Base-by-base conservation (phyloP, 2,888 invertebrate species). In the Sminthurinus aureus region DNA sequence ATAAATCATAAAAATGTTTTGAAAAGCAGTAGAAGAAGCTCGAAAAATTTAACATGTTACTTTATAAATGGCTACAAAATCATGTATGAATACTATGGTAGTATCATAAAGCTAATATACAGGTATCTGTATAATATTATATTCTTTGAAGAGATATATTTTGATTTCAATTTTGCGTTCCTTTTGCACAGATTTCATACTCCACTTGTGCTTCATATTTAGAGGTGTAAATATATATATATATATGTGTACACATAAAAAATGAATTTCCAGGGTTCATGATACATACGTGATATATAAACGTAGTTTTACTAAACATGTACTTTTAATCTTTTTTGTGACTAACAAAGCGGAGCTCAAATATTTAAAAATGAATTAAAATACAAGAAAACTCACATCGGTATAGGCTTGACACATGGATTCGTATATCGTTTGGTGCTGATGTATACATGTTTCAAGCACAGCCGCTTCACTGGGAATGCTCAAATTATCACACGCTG, bases 361-460 rank as follows among this genome's bases (percentile, higher is more conserved):
- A 67, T 67, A 24, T 51, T 50, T 67, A 38, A 38, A 38, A 38
- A 58, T 58, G 58, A n/a, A 18, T 18, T 18, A 64, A 64, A 64
- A 3, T 18, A 64, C 24, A 67, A 67, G 18, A 20, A 22, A 75
- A 91, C 92, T 89, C 92, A 96, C 96, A 93, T 96, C 96, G 0
- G 96, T 96, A 90, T 97, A 97, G 6, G 95, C 96, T 91, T 98
- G 97, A 90, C 97, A 98, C 95, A 98, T 98, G 86, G 96, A 96
- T 90, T 98, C 98, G 90, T 98, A 98, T 26, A 98, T 93, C 89
- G 96, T 96, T 89, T 98, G 95, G 91, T 98, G 98, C 81, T 97
- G 94, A 89, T 97, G 95, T 88, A 98, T 96, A 84, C 96, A 94
- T 88, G 96, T 95, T 91, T 99, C 98, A 84, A 99, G 92, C 84